Percentiles rank a stretch among this genome's conserved stretches.
Conservation (phyloP, 1,140 invertebrate species). For the Stenopsyche tienmushanensis region DNA sequence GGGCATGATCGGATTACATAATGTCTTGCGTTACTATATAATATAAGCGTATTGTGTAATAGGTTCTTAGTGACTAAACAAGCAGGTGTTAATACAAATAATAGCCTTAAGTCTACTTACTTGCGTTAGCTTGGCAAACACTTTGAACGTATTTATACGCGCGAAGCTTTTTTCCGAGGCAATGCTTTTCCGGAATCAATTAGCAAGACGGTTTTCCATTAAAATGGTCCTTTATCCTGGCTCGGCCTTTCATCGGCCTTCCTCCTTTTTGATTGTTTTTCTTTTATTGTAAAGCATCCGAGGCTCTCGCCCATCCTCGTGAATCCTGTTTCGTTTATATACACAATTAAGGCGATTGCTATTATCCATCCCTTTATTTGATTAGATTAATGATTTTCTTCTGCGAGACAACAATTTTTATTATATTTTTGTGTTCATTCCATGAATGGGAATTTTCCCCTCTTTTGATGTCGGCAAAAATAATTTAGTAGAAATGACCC, state of each 20-base stretch:
- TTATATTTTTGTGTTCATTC: too few relatives aligned
- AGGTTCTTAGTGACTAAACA: too few relatives aligned
- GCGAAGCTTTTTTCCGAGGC: background rate
- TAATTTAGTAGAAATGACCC: background rate
- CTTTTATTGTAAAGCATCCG: background rate
- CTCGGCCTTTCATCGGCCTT: background rate
- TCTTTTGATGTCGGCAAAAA: background rate
- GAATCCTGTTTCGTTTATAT: background rate
- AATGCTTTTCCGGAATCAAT: slow-evolving; percentile 1
- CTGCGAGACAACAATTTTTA: too few relatives aligned
- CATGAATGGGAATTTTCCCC: too few relatives aligned
- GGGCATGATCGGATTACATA: too few relatives aligned
- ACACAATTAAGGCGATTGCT: background rate
- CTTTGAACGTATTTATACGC: background rate
- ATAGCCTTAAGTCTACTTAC: too few relatives aligned
- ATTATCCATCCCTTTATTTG: background rate
- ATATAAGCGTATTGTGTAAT: too few relatives aligned
- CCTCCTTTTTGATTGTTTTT: background rate
- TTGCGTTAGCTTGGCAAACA: background rate
- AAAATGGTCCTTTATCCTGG: slow-evolving; percentile 4
- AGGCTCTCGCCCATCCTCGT: background rate
- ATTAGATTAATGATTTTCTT: background rate
- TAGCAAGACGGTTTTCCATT: slow-evolving; percentile 10
- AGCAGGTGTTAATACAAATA: too few relatives aligned
- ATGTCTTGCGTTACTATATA: too few relatives aligned